Evolutionary conservation across 2,888 invertebrate genomes (phyloP).

Genomic region (Oxystoma pomonae): DNA sequence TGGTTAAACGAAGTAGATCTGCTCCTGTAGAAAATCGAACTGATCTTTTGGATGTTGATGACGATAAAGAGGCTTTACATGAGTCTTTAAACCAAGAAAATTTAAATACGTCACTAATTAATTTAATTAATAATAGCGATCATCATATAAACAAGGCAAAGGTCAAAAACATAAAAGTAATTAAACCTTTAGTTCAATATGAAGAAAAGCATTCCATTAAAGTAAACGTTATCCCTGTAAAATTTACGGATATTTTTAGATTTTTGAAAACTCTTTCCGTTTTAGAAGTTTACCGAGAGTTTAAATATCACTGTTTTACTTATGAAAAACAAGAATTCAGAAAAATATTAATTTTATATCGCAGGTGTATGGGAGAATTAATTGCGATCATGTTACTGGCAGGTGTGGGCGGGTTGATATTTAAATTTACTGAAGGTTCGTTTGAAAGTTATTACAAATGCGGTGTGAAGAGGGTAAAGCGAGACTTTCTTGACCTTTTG

Average conservation of each 20-base stretch:
- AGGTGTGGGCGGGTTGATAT: conserved; percentile 72
- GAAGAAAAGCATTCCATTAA: neutral
- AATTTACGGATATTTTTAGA: conserved; percentile 32
- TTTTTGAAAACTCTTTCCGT: conserved; percentile 41
- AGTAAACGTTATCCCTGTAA: neutral
- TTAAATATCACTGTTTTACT: conserved; percentile 41
- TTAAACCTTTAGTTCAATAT: neutral
- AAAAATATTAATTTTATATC: conserved; percentile 55
- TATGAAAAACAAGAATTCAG: conserved; percentile 53
- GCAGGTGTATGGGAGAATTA: conserved; percentile 64
- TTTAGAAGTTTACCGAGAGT: conserved; percentile 41
- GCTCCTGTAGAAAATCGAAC: conserved; percentile 46
- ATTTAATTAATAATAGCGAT: neutral
- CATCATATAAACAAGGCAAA: neutral
- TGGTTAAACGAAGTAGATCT: conserved; percentile 55
- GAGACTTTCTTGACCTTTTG: conserved; percentile 79
- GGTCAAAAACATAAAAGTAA: neutral
- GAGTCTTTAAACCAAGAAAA: neutral
- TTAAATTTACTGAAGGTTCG: conserved; percentile 78
- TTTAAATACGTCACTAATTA: neutral
- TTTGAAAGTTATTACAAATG: conserved; percentile 86
- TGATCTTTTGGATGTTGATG: neutral
- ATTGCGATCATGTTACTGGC: conserved; percentile 68
- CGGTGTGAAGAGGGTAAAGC: conserved; percentile 79
- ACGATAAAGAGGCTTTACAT: too few species aligned